Evolutionary conservation across 1,140 invertebrate species (phyloP).

Genomic region (Homalodisca vitripennis): DNA sequence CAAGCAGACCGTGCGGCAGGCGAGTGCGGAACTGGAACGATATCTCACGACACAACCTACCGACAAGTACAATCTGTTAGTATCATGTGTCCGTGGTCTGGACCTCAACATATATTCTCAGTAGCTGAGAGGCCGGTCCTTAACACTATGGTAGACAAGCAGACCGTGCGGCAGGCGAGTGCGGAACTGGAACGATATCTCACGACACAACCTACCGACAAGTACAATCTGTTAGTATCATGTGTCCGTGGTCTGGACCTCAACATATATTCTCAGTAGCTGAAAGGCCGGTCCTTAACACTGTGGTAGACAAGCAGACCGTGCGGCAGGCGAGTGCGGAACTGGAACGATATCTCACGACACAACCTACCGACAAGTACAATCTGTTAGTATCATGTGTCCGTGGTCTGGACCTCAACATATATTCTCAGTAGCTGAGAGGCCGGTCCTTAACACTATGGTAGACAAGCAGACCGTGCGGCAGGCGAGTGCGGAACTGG

Average conservation of each 20-base stretch:
- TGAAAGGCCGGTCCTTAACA: constrained; percentile 78
- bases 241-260: too few relatives aligned
- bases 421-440: too few relatives aligned
- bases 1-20: constrained; percentile 78
- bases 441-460: constrained; percentile 83
- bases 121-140: constrained; percentile 76
- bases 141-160: constrained; percentile 84
- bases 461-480: constrained; percentile 82
- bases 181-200: constrained; percentile 85
- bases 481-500: constrained; percentile 80
- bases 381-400: too few relatives aligned
- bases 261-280: too few relatives aligned
- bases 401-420: too few relatives aligned
- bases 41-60: too few relatives aligned
- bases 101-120: too few relatives aligned
- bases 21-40: constrained; percentile 84
- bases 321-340: constrained; percentile 81
- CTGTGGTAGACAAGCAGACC: constrained; percentile 85
- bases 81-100: too few relatives aligned
- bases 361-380: too few relatives aligned
- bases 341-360: constrained; percentile 87
- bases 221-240: too few relatives aligned
- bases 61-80: too few relatives aligned
- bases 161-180: constrained; percentile 82
- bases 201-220: too few relatives aligned